phyloP scores from a whole-genome alignment of 2,797 vertebrate species.

The Clarias laeviceps region DNA sequence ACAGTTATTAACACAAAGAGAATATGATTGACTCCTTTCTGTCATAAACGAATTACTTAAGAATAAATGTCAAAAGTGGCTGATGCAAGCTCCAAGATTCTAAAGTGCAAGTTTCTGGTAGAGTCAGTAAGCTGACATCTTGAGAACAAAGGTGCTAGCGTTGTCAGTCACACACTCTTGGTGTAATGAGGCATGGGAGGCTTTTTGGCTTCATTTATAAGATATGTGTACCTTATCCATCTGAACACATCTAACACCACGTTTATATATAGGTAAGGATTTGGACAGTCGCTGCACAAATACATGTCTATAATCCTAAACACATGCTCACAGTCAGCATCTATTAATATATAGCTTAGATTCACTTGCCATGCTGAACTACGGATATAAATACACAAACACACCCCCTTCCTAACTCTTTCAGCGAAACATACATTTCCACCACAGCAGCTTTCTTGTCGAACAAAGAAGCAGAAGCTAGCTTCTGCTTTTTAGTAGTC shows the following conservation, averaged over 20 bases:
- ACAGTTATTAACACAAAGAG: conserved; percentile 6
- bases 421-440: conserved; percentile 40
- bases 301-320: conserved; percentile 15
- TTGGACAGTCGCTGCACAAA: conserved; percentile 18
- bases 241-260: not conserved
- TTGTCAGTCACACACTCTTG: conserved; percentile 17
- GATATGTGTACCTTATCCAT: not conserved
- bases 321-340: conserved; percentile 27
- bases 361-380: conserved; percentile 17
- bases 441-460: conserved; percentile 29
- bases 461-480: conserved; percentile 31
- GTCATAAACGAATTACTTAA: not conserved
- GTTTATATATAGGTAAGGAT: conserved; percentile 25
- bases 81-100: not conserved
- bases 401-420: not conserved
- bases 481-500: conserved; percentile 59
- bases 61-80: not conserved
- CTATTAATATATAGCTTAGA: conserved; percentile 22
- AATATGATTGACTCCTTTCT: not conserved
- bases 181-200: not conserved
- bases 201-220: not conserved
- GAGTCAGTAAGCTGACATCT: not conserved
- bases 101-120: conserved; percentile 1
- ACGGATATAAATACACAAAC: conserved; percentile 29
- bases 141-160: conserved; percentile 16